Evolutionary conservation across 2,797 vertebrate species (phyloP), one percentile per base, ranked within the genome.

Genomic region (Phataginus tetradactyla): DNA sequence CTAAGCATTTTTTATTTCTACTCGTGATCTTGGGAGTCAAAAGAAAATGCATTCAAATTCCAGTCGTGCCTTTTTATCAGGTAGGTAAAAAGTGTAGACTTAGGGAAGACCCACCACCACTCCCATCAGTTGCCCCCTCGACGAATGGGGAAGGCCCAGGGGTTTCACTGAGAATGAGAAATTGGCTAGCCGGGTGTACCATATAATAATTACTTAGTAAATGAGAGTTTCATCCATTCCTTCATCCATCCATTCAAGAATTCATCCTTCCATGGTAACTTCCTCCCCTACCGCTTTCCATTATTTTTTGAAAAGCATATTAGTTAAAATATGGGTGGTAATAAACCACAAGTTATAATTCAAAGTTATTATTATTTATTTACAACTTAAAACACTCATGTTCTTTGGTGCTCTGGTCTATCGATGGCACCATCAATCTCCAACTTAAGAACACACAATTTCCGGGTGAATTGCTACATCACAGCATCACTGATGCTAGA

Each of bases 41-140:
- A 90, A 90, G 39, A 80, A 96, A 79, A 90, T 75, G 34, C 12
- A 90, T 53, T 66, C 45, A 55, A 77, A 92, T 74, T 81, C 18
- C 59, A 69, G 32, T 77, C 39, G 37, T 79, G 39, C 34, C 2
- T 91, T 94, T 91, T 69, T 49, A 51, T 29, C 25, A 53, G 34
- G 11, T 63, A 45, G 45, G 45, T 45, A 45, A 45, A 12, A 45
- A 45, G 20, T 29, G 2, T 74, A 74, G 27, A 55, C 59, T 75
- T 61, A 32, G 27, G 32, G 25, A 78, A 86, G 8, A 25, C 45
- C 86, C 29, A 77, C 45, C 29, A 72, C 11, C 2, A 29, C 45
- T 66, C 34, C 32, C 4, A 37, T 42, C 18, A 42, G 74, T 81
- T 90, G 81, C 7, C 10, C 93, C 69, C 21, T 55, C 10, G 86